Evolutionary conservation across 2,888 invertebrate species (phyloP).

Genomic region (Caenorhabditis sp.): DNA sequence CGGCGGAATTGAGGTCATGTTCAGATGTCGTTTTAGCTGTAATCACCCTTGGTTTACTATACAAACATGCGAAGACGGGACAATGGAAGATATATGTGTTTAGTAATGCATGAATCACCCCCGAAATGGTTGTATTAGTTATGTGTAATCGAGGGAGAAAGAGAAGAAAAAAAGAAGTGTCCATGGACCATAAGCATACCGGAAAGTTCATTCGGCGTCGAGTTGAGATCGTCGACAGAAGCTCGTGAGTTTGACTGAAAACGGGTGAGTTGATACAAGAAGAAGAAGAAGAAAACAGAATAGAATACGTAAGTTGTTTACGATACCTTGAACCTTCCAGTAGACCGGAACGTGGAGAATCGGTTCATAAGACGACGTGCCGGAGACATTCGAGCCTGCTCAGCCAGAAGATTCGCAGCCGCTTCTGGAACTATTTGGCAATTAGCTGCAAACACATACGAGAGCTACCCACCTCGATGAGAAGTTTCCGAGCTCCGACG

Average conservation of each 20-base stretch:
- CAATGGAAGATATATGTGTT: constrained; percentile 23
- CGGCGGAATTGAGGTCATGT: constrained; percentile 38
- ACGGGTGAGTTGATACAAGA: not conserved
- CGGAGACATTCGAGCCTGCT: constrained; percentile 54
- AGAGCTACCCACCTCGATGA: constrained; percentile 52
- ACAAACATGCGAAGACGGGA: constrained; percentile 1
- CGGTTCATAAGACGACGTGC: constrained; percentile 49
- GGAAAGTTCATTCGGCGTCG: constrained; percentile 18
- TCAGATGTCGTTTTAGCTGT: constrained; percentile 59
- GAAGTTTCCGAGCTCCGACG: constrained; percentile 36
- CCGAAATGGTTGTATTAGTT: not conserved
- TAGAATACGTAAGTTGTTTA: not conserved
- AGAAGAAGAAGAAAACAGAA: not conserved
- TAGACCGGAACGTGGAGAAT: constrained; percentile 43
- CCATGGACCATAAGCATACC: constrained; percentile 15
- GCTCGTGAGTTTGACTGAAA: constrained; percentile 41
- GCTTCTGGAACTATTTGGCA: constrained; percentile 33
- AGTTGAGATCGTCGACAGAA: constrained; percentile 26
- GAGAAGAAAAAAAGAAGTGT: not conserved
- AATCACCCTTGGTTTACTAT: constrained; percentile 34
- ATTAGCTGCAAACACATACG: not conserved
- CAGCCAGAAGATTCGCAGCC: constrained; percentile 16
- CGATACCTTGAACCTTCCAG: constrained; percentile 38
- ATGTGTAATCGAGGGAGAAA: not conserved
- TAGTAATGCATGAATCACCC: constrained; percentile 54